These are phyloP conservation scores for Sebastes kiyomatsui DNA, from an alignment of 2,797 vertebrate genomes.

Conservation along the genomic window DNA sequence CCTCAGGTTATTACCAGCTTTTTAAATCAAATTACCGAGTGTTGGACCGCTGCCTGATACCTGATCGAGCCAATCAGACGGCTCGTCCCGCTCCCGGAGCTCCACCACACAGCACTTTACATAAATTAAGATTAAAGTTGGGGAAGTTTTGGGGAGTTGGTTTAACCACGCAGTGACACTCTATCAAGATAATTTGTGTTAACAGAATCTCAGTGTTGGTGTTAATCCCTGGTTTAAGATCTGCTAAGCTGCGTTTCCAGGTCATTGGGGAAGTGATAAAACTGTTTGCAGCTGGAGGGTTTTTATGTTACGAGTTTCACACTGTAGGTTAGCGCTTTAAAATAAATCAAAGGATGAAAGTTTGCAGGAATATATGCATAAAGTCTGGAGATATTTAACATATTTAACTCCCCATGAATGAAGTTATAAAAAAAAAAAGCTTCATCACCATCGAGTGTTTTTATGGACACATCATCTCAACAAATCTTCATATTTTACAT, in stretches of 20 bases:
- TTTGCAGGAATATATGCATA: constrained; percentile 25
- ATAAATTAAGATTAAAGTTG: constrained; percentile 78
- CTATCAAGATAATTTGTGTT: constrained; percentile 46
- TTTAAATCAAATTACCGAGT: constrained; percentile 79
- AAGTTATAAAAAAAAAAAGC: not conserved
- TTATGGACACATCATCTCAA: not conserved
- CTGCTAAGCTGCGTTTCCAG: constrained; percentile 54
- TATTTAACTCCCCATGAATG: too few relatives aligned
- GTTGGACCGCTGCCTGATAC: constrained; percentile 73
- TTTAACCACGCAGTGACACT: constrained; percentile 44
- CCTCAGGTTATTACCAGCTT: constrained; percentile 77
- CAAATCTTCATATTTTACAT: not conserved
- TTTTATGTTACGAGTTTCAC: constrained; percentile 20
- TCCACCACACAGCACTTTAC: constrained; percentile 68
- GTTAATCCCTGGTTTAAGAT: constrained; percentile 63
- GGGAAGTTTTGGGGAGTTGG: constrained; percentile 51
- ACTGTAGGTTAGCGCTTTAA: not conserved
- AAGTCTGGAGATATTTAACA: not conserved
- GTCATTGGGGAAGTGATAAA: constrained; percentile 40
- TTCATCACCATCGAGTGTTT: not conserved
- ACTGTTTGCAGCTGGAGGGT: constrained; percentile 35
- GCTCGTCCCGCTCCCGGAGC: constrained; percentile 57
- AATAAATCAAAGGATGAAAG: constrained; percentile 18
- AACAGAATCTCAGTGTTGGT: constrained; percentile 24
- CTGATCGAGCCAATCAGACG: constrained; percentile 68